A percentile compares a stretch with the other conserved stretches of the same genome.
Evolutionary conservation across 2,797 vertebrate genomes (phyloP).

Genomic region (Lacerta bilineata): DNA sequence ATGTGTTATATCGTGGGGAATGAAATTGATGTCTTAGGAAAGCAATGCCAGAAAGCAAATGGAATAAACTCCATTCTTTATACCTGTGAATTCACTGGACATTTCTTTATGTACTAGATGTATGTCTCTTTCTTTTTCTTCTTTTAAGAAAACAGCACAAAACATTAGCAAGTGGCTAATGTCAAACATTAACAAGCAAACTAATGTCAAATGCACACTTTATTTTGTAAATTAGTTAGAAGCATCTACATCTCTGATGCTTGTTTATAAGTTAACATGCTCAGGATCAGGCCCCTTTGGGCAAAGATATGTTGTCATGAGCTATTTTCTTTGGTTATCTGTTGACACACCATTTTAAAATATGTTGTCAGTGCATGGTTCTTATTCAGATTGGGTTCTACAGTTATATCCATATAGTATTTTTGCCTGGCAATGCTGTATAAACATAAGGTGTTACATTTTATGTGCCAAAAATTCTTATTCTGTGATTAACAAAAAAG

Average conservation of each 20-base stretch:
- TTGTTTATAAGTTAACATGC: background rate
- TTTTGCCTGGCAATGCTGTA: constrained; percentile 46
- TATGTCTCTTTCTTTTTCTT: background rate
- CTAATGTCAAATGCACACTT: background rate
- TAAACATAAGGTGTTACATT: background rate
- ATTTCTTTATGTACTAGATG: background rate
- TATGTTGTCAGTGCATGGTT: constrained; percentile 9
- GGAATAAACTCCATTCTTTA: background rate
- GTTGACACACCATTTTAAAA: constrained; percentile 5
- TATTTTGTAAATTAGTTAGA: background rate
- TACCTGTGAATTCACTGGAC: background rate
- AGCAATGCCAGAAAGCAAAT: background rate
- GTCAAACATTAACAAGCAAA: background rate
- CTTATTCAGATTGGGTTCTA: constrained; percentile 32
- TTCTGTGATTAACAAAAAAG: background rate
- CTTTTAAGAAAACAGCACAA: background rate
- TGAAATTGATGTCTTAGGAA: background rate
- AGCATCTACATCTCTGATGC: background rate
- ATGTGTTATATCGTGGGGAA: background rate
- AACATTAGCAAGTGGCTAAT: background rate
- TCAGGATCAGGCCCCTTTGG: background rate
- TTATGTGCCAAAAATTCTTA: background rate
- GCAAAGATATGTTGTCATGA: background rate
- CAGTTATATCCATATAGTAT: constrained; percentile 42
- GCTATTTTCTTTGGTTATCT: background rate